A percentile compares a stretch with the other conserved stretches of the same genome.
Evolutionary conservation across 2,113 vertebrate genomes (phyloP).

Genomic region (Microtus pennsylvanicus): DNA sequence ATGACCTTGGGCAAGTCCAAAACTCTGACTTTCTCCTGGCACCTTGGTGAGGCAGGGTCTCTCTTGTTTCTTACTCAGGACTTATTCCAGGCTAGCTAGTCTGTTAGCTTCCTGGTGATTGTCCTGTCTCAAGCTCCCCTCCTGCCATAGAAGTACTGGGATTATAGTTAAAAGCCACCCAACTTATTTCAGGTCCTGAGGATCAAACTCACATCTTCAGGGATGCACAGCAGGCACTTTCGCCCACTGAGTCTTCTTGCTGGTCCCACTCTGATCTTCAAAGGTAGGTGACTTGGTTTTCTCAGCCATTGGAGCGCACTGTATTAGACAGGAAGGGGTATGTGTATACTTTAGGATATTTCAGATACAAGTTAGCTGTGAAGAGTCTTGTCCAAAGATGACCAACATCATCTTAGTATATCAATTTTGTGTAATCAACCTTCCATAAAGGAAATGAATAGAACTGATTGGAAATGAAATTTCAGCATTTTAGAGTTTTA

Average conservation of each 20-base stretch:
- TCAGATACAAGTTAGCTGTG: neutral
- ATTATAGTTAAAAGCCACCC: neutral
- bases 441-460: conserved; percentile 59
- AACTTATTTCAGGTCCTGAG: neutral
- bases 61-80: neutral
- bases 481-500: conserved; percentile 24
- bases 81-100: neutral
- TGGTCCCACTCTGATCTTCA: neutral
- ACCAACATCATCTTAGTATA: neutral
- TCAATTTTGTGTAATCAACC: conserved; percentile 48
- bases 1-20: neutral
- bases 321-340: neutral
- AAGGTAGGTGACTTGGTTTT: neutral
- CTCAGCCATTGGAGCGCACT: neutral
- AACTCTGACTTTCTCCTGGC: neutral
- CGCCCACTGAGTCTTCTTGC: no score
- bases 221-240: neutral
- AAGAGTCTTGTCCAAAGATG: neutral
- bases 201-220: neutral
- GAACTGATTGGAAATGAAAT: conserved; percentile 64
- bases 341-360: neutral
- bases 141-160: neutral
- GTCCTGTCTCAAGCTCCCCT: no score
- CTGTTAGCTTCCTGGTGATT: neutral
- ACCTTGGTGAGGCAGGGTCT: neutral